Conservation (phyloP, 2,888 invertebrate genomes). For the Pterostichus niger region DNA sequence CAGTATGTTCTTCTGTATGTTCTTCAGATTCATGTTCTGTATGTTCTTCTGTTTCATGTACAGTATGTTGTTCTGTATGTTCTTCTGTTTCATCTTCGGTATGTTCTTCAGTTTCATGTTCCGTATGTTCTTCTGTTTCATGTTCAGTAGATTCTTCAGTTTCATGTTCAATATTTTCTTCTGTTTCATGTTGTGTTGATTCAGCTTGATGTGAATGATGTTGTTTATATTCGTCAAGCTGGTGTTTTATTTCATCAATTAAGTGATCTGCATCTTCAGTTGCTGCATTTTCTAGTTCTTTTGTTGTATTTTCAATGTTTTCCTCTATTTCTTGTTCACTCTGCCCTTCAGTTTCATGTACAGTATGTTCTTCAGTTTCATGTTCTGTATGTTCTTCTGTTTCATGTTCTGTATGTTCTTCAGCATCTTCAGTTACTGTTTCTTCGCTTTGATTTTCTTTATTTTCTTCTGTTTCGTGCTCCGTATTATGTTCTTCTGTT, state of each 20-base stretch:
- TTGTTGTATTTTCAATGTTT: too few species aligned
- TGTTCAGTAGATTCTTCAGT: too few species aligned
- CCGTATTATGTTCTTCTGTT: too few species aligned
- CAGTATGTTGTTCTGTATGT: conserved; percentile 1
- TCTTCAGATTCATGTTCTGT: not conserved
- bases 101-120: not conserved
- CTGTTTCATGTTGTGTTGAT: not conserved
- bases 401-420: not conserved
- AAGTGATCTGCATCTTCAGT: conserved; percentile 5
- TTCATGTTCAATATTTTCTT: too few species aligned
- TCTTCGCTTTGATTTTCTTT: not conserved
- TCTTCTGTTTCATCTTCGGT: conserved; percentile 27
- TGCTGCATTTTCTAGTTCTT: too few species aligned
- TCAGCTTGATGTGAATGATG: conserved; percentile 9
- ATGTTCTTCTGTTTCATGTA: not conserved
- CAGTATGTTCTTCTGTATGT: not conserved
- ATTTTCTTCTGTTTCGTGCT: conserved; percentile 3
- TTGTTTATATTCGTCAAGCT: conserved; percentile 6
- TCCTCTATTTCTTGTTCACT: too few species aligned
- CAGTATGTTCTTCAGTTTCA: too few species aligned
- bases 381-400: not conserved
- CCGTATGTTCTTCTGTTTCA: conserved; percentile 8
- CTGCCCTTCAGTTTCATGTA: too few species aligned
- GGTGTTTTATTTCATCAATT: conserved; percentile 4
- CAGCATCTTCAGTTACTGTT: not conserved